A percentile compares a stretch with the other conserved stretches of the same genome.
Evolutionary conservation across 2,113 vertebrate species (phyloP).

Genomic region (Ceuthmochares aereus): DNA sequence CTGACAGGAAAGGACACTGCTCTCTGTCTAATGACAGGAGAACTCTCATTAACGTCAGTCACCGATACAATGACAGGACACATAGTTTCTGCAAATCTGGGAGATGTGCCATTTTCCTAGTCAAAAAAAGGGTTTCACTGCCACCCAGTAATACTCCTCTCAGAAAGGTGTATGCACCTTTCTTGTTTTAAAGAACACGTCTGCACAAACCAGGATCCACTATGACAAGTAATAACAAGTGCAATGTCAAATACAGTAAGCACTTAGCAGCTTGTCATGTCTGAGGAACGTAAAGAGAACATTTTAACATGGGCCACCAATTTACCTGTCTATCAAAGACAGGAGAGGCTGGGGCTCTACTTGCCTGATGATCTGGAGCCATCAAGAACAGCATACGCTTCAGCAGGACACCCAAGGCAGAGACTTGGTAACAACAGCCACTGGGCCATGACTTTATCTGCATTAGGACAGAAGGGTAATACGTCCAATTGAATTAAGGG

Average conservation of each 20-base stretch:
- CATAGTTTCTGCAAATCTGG: background rate
- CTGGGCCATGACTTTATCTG: slow-evolving; percentile 80
- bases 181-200: background rate
- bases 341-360: background rate
- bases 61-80: background rate
- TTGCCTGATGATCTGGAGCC: slow-evolving; percentile 90
- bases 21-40: background rate
- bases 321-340: background rate
- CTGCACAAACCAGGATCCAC: background rate
- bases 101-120: background rate
- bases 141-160: background rate
- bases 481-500: background rate
- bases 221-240: background rate
- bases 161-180: background rate
- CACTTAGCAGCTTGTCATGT: background rate
- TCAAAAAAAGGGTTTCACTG: background rate
- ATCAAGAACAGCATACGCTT: slow-evolving; percentile 91
- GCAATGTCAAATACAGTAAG: background rate
- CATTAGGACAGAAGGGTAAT: background rate
- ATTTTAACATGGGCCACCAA: background rate
- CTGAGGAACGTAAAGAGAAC: background rate
- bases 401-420: slow-evolving; percentile 83
- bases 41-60: background rate
- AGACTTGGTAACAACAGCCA: slow-evolving; percentile 78
- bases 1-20: background rate